These are phyloP conservation scores for Glyptemys insculpta DNA, from an alignment of 2,797 vertebrate genomes.

Conservation along the genomic window DNA sequence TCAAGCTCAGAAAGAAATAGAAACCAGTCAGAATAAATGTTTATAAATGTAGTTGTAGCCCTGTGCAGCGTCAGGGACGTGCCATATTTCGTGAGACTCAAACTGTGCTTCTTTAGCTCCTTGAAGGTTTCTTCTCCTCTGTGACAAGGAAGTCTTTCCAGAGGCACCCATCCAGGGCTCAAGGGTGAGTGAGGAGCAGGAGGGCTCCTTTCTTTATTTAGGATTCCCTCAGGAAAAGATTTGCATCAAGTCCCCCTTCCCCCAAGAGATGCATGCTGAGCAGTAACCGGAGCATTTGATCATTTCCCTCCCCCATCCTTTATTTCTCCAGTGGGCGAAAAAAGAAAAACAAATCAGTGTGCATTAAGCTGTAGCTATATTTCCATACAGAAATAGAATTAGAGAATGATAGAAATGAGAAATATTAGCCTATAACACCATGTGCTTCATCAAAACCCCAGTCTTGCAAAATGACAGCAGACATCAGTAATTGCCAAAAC, in stretches of 20 bases:
- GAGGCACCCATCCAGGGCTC: not conserved
- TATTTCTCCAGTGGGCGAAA: not conserved
- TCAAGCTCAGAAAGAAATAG: not conserved
- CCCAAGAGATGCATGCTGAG: not conserved
- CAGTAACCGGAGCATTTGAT: not conserved
- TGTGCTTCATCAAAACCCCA: constrained; percentile 72
- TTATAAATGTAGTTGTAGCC: not conserved
- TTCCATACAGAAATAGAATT: constrained; percentile 55
- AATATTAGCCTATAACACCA: constrained; percentile 69
- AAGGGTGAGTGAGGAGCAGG: not conserved
- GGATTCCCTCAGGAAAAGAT: not conserved
- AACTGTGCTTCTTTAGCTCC: rapidly evolving
- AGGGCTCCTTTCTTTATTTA: not conserved
- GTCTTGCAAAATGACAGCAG: constrained; percentile 73
- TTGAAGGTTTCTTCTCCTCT: not conserved
- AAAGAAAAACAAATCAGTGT: not conserved
- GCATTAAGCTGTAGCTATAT: constrained; percentile 36
- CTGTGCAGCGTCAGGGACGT: not conserved
- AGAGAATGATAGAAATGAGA: constrained; percentile 57
- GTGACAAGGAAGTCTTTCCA: rapidly evolving
- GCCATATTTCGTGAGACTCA: not conserved
- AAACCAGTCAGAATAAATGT: not conserved
- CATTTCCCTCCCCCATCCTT: not conserved
- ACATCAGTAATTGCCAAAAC: constrained; percentile 73
- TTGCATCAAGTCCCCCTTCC: not conserved